A percentile compares a stretch with the other conserved stretches of the same genome.
These are phyloP conservation scores for Hippocampus comes DNA, from an alignment of 2,113 vertebrate species.

Conservation along the genomic window DNA sequence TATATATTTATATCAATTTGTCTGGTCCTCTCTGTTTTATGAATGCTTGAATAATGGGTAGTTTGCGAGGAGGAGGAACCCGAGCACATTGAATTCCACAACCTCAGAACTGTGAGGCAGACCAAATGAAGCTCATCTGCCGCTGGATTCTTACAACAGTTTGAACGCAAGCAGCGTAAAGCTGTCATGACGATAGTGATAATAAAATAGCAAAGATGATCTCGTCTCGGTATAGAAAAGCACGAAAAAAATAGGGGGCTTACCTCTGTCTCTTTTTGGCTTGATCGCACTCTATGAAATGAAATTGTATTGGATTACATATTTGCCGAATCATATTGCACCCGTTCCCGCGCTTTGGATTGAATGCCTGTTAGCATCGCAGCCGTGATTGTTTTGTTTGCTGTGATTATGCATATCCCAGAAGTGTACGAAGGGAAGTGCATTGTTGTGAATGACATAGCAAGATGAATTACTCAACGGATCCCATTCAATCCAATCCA, in stretches of 20 bases:
- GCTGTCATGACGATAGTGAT: slow-evolving; percentile 37
- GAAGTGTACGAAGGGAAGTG: slow-evolving; percentile 8
- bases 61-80: no score
- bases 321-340: slow-evolving; percentile 48
- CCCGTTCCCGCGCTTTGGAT: slow-evolving; percentile 21
- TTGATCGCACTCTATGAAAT: slow-evolving; percentile 32
- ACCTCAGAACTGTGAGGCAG: no score
- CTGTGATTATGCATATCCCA: slow-evolving; percentile 16
- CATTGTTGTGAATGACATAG: slow-evolving; percentile 1
- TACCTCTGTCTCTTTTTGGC: slow-evolving; percentile 6
- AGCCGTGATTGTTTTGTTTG: not conserved
- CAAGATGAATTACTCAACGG: slow-evolving; percentile 35
- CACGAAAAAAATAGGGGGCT: slow-evolving; percentile 9
- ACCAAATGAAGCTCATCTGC: slow-evolving; percentile 15
- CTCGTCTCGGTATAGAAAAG: slow-evolving; percentile 22
- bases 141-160: slow-evolving; percentile 23
- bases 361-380: slow-evolving; percentile 23
- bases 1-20: no score
- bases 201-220: slow-evolving; percentile 45
- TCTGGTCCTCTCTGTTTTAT: no score
- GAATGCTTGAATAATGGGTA: no score
- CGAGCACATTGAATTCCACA: no score
- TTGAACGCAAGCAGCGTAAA: slow-evolving; percentile 38
- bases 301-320: slow-evolving; percentile 47
- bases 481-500: slow-evolving; percentile 31